Percentiles rank a stretch among this genome's conserved stretches.
These are phyloP conservation scores for Ligdia adustata DNA, from an alignment of 2,888 invertebrate species.

Conservation along the genomic window DNA sequence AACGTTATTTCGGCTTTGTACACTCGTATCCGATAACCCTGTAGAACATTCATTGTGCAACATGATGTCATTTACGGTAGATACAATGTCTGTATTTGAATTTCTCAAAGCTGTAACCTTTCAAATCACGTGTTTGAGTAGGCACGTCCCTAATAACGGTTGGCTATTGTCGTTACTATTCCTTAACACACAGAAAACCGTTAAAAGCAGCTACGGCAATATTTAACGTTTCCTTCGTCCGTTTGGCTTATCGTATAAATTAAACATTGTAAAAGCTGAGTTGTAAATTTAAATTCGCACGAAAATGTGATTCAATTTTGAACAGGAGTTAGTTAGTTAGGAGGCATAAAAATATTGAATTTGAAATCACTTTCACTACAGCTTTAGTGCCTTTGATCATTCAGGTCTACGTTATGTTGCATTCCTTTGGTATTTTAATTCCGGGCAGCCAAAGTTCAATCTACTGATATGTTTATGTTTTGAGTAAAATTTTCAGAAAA, in stretches of 20 bases:
- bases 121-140: slow-evolving; percentile 6
- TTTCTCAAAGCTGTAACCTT: slow-evolving; percentile 6
- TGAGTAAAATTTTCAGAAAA: too few relatives aligned
- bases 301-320: slow-evolving; percentile 9
- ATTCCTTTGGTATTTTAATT: too few relatives aligned
- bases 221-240: slow-evolving; percentile 19
- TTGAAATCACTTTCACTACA: too few relatives aligned
- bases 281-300: slow-evolving; percentile 14
- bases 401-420: too few relatives aligned
- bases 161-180: slow-evolving; percentile 12
- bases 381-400: too few relatives aligned
- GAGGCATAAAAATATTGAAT: too few relatives aligned
- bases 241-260: slow-evolving; percentile 14
- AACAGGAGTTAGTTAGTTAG: too few relatives aligned
- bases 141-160: background rate
- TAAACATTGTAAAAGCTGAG: slow-evolving; percentile 10
- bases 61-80: background rate
- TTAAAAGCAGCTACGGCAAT: slow-evolving; percentile 4
- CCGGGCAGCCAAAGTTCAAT: too few relatives aligned
- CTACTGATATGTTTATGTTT: too few relatives aligned
- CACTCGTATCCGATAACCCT: too few relatives aligned
- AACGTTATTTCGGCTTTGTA: too few relatives aligned
- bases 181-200: slow-evolving; percentile 8
- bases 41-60: too few relatives aligned
- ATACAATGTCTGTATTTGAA: background rate